Evolutionary conservation across 2,113 vertebrate species (phyloP).

Genomic region (Gallinago paraguaiae): DNA sequence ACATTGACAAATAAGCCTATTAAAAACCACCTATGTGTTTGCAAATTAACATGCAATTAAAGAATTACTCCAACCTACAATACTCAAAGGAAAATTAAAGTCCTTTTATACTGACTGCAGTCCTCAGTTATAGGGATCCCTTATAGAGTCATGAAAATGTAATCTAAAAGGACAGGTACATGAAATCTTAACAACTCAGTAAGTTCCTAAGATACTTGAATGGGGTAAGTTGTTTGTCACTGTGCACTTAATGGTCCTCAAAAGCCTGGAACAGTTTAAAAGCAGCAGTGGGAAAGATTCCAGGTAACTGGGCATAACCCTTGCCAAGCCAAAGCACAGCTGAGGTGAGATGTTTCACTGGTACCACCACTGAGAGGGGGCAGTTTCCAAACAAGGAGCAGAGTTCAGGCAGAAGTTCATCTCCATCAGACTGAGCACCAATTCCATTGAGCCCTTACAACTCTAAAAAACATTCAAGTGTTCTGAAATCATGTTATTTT

Average conservation of each 20-base stretch:
- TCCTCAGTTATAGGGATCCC: not conserved
- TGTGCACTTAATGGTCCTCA: not conserved
- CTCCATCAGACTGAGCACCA: not conserved
- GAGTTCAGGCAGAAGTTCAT: not conserved
- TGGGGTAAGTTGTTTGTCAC: not conserved
- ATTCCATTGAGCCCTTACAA: not conserved
- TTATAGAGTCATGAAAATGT: not conserved
- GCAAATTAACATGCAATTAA: not conserved
- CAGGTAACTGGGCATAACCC: not conserved
- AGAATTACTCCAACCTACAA: not conserved
- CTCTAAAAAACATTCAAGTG: not conserved
- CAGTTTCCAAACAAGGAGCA: not conserved
- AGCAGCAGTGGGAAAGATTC: not conserved
- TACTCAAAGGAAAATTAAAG: not conserved
- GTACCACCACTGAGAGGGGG: not conserved
- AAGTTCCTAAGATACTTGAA: not conserved
- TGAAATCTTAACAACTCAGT: not conserved
- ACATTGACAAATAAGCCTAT: not conserved
- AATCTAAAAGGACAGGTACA: not conserved
- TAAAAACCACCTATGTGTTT: not conserved
- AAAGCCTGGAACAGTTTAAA: not conserved
- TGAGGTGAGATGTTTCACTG: rapidly evolving
- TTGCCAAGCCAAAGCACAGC: not conserved
- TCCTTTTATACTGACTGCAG: not conserved
- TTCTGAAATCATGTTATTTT: not conserved